Evolutionary conservation across 2,113 vertebrate genomes (phyloP), one percentile per base, ranked within the genome.

Genomic region (Pseudolaguvia tuberculata): DNA sequence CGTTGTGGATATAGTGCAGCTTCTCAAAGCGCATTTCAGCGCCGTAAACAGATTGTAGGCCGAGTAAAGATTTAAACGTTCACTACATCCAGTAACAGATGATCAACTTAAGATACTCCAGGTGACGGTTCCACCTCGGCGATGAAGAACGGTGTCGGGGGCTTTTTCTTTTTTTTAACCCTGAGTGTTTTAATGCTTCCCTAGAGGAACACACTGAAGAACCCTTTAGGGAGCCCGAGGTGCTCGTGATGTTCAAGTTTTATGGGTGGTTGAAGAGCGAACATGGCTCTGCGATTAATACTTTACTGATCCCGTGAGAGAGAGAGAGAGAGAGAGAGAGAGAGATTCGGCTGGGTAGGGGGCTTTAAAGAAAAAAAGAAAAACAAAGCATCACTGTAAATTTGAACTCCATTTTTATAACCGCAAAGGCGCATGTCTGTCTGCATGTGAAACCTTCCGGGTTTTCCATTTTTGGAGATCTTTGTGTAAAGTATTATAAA

Each of bases 201-300:
- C 50, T 6, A n/a, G 50, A 53, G 67, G 67, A 70, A 35, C 50
- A 1, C n/a, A 31, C 25, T 35, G 66, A 69, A 69, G 66, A 69
- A 69, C 48, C 66, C 48, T 69, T 31, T 11, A n/a, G 66, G 48
- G 66, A 52, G 29, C 67, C 67, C 67, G 20, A 53, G 29, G 29
- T 70, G 67, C 67, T 70, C 29, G 29, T 70, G 50, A 70, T 53
- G 27, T 70, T 53, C 50, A 53, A 29, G 67, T 53, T 70, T 70
- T 70, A 69, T 70, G 50, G 52, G 67, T 1, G 67, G 29, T 20
- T 70, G 67, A 70, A 70, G 67, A 70, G 67, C 50, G 6, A 53
- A 39, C 50, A 17, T 21, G 50, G 67, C 48, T 39, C 67, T 15
- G 48, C 53, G 67, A 70, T 70, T 70, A 70, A 70, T 70, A 70